These are phyloP conservation scores for Halocynthia aurantium DNA, from an alignment of 23 tunicate species.

Conservation along the genomic window DNA sequence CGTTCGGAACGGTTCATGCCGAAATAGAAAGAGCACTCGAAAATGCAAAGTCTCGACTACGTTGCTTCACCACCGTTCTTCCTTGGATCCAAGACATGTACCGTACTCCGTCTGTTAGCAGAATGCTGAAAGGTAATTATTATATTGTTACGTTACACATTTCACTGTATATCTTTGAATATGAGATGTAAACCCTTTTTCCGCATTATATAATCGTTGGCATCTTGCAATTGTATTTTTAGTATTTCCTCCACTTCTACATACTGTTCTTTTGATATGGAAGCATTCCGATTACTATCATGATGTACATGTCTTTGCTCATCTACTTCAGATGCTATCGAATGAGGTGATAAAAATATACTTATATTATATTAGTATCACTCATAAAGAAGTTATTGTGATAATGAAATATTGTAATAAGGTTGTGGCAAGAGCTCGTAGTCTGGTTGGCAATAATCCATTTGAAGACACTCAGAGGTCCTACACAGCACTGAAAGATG, in stretches of 20 bases:
- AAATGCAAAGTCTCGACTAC: slow-evolving; percentile 54
- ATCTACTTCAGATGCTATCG: slow-evolving; percentile 80
- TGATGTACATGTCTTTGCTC: slow-evolving; percentile 68
- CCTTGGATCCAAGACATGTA: slow-evolving; percentile 94
- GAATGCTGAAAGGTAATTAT: slow-evolving; percentile 68
- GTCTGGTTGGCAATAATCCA: slow-evolving; percentile 71
- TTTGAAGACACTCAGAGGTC: slow-evolving; percentile 82
- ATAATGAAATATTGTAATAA: background rate
- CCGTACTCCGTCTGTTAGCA: slow-evolving; percentile 52
- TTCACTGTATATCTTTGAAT: too few species aligned
- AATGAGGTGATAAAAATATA: too few species aligned
- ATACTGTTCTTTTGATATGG: slow-evolving; percentile 78
- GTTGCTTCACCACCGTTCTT: slow-evolving; percentile 68
- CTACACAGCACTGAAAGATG: slow-evolving; percentile 82
- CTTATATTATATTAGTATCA: slow-evolving; percentile 1
- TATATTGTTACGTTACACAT: too few species aligned
- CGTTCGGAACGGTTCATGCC: slow-evolving; percentile 68
- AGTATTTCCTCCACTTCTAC: slow-evolving; percentile 89
- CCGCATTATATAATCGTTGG: background rate
- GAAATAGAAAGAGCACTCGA: slow-evolving; percentile 61
- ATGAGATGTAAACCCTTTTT: background rate
- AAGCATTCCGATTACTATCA: slow-evolving; percentile 87
- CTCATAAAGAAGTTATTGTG: background rate
- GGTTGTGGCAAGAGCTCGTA: slow-evolving; percentile 83
- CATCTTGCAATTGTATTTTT: background rate